Evolutionary conservation across 2,888 invertebrate species (phyloP).

Genomic region (Germaria angustata): DNA sequence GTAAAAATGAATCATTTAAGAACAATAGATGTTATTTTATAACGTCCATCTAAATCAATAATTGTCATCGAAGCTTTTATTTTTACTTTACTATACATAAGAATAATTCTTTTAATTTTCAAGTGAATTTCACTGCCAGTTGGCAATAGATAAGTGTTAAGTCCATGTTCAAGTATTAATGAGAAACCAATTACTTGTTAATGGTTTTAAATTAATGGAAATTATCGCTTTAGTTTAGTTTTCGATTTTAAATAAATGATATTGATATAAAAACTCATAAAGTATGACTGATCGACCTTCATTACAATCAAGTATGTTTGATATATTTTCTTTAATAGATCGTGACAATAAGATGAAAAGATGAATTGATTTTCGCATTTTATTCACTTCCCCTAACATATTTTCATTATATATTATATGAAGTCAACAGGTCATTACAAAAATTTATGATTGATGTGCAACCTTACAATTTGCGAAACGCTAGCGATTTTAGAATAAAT

Average conservation of each 20-base stretch:
- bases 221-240: background rate
- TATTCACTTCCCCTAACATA: too few species aligned
- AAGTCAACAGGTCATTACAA: too few species aligned
- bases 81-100: background rate
- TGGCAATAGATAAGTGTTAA: background rate
- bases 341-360: background rate
- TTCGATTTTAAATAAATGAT: background rate
- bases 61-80: constrained; percentile 2
- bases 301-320: background rate
- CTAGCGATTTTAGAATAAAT: too few species aligned
- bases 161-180: background rate
- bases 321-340: background rate
- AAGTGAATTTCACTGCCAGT: background rate
- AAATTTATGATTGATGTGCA: too few species aligned
- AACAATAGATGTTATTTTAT: background rate
- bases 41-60: background rate
- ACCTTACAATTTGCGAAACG: too few species aligned
- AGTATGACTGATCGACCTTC: background rate
- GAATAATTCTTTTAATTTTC: background rate
- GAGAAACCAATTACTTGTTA: background rate
- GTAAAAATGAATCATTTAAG: background rate
- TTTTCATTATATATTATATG: too few species aligned
- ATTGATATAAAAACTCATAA: constrained; percentile 4
- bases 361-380: background rate
- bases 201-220: constrained; percentile 30